phyloP scores from a whole-genome alignment of 64 coral and sea anemone species.

The Trachythela sp. region DNA sequence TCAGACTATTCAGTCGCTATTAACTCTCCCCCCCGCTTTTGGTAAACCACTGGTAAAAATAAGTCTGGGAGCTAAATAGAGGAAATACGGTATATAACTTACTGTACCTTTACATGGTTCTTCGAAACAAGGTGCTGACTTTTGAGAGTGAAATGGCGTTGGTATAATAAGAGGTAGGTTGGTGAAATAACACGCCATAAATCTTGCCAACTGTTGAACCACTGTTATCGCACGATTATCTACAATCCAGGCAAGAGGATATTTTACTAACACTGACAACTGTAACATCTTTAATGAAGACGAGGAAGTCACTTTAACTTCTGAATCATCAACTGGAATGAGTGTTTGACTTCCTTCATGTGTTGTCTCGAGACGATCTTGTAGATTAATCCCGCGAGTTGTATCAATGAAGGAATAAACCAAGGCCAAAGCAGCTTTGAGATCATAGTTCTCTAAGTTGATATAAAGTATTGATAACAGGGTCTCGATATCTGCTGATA shows the following conservation, averaged over 20 bases:
- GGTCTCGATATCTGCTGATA: constrained; percentile 42
- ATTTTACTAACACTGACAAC: not conserved
- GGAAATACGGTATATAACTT: too few relatives aligned
- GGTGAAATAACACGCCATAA: constrained; percentile 95
- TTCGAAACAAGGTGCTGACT: not conserved
- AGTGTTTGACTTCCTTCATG: not conserved
- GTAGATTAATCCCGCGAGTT: not conserved
- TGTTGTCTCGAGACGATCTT: not conserved
- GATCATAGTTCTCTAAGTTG: constrained; percentile 80
- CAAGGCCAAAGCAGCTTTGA: constrained; percentile 53
- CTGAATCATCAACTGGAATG: not conserved
- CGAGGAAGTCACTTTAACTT: constrained; percentile 16
- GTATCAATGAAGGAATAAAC: constrained; percentile 56
- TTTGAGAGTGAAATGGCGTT: constrained; percentile 45
- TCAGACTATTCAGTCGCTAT: too few relatives aligned
- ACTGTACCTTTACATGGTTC: not conserved
- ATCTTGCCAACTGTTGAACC: constrained; percentile 65
- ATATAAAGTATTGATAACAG: constrained; percentile 75
- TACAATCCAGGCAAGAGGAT: constrained; percentile 62
- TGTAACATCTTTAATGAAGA: constrained; percentile 44
- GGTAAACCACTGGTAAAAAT: too few relatives aligned
- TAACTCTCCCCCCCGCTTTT: too few relatives aligned
- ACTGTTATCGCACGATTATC: constrained; percentile 64
- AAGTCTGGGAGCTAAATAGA: too few relatives aligned
- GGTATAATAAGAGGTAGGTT: constrained; percentile 76